Base-by-base conservation (phyloP, 2,888 invertebrate genomes). In the Oxytorus armatus region DNA sequence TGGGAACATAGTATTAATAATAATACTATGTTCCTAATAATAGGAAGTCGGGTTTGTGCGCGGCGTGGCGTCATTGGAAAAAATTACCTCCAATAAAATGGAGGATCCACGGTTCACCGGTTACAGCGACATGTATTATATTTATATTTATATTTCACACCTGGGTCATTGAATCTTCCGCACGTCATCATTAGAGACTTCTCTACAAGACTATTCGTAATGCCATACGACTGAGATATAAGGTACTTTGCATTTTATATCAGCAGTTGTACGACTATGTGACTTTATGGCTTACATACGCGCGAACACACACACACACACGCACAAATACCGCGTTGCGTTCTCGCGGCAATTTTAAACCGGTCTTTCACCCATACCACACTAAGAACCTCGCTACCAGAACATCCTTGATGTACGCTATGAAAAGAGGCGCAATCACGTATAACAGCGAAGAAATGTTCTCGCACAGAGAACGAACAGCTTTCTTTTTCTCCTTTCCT, bases 321-420 rank as follows among this genome's bases (percentile, higher is more conserved):
- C n/a, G n/a, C 55, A n/a, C 61, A 29, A 2, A 29, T 5, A 29
- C 29, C 29, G 3, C 2, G 3, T 3, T 5, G 5, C 29, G 29
- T 29, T 2, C 29, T 2, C 29, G 29, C 29, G 29, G 61, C 59
- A 76, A 66, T 76, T 61, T 49, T 76, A 76, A 76, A 76, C 69
- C 76, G 76, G 76, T 76, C 69, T 76, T 69, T 51, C 42, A 69
- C 42, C 42, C 29, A 68, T 21, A 59, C 49, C 33, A 57, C 23
- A 42, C 18, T 36, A 11, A 18, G 10, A 57, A 36, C 36, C 16
- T 36, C 11, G 57, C 57, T 16, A 18, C 39, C 29, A 49, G 39
- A 4, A 39, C 11, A 25, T 4, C 25, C 11, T 25, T 47, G 47
- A 42, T 68, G 16, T 55, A 33, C 29, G 33, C 14, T 14, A 57